Evolutionary conservation across 2,888 invertebrate species (phyloP).

Genomic region (Chymomyza procnemis): DNA sequence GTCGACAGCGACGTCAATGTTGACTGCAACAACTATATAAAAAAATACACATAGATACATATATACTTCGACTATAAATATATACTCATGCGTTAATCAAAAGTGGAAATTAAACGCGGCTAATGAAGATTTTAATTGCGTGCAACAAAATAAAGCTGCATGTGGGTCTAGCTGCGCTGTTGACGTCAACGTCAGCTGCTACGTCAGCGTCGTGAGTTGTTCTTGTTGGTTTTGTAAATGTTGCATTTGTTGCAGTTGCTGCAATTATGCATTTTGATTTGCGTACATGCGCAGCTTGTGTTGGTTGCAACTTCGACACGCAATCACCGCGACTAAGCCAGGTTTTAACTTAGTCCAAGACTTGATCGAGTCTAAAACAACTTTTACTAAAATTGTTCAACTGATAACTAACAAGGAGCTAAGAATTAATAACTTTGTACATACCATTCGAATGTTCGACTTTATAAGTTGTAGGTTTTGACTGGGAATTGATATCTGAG

Average conservation of each 20-base stretch:
- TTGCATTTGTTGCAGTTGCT: background rate
- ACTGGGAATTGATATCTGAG: background rate
- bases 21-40: background rate
- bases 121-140: conserved; percentile 73
- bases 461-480: background rate
- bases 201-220: background rate
- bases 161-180: conserved; percentile 41
- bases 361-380: background rate
- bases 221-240: background rate
- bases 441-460: background rate
- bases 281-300: conserved; percentile 53
- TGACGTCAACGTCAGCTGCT: background rate
- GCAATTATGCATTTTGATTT: conserved; percentile 7
- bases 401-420: background rate
- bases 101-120: conserved; percentile 75
- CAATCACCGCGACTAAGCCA: conserved; percentile 8
- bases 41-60: conserved; percentile 10
- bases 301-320: conserved; percentile 42
- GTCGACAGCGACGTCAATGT: background rate
- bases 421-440: background rate
- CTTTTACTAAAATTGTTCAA: conserved; percentile 1
- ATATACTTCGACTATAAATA: conserved; percentile 46
- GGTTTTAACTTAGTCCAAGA: background rate
- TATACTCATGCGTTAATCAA: conserved; percentile 63
- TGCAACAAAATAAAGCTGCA: conserved; percentile 54